Conservation (phyloP, 2,797 vertebrate species). For the Gymnopithys bicolor region DNA sequence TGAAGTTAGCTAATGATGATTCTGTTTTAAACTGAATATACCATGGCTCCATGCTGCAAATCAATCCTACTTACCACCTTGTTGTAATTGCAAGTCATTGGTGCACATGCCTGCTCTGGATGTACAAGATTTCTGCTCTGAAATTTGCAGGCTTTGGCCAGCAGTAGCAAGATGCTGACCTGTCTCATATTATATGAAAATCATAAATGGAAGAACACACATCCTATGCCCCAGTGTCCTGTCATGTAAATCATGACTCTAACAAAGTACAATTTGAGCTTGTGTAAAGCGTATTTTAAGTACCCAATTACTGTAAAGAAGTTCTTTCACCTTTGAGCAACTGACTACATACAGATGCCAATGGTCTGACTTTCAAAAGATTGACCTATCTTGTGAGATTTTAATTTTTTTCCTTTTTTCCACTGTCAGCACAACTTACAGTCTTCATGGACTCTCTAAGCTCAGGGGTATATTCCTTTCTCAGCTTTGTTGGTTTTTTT, state of each 20-base stretch:
- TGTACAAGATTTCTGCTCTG: not conserved
- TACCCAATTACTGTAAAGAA: not conserved
- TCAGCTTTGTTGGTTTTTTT: not conserved
- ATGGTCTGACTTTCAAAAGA: not conserved
- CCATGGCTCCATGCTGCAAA: not conserved
- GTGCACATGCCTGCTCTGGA: not conserved
- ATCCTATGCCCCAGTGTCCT: not conserved
- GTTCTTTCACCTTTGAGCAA: not conserved
- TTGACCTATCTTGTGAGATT: not conserved
- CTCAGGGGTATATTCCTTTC: not conserved
- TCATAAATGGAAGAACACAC: fast-evolving
- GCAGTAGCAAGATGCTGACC: not conserved
- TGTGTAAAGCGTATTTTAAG: not conserved
- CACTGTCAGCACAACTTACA: not conserved
- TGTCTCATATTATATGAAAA: not conserved
- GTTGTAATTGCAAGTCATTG: not conserved
- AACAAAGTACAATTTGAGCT: fast-evolving
- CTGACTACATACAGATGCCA: not conserved
- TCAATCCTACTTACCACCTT: not conserved
- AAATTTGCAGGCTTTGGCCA: not conserved
- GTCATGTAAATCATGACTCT: not conserved
- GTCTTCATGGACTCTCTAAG: not conserved
- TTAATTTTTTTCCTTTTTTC: not conserved
- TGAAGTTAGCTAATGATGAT: not conserved
- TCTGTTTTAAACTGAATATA: not conserved